Conservation (phyloP, 2,113 vertebrate species). For the Oncorhynchus keta region DNA sequence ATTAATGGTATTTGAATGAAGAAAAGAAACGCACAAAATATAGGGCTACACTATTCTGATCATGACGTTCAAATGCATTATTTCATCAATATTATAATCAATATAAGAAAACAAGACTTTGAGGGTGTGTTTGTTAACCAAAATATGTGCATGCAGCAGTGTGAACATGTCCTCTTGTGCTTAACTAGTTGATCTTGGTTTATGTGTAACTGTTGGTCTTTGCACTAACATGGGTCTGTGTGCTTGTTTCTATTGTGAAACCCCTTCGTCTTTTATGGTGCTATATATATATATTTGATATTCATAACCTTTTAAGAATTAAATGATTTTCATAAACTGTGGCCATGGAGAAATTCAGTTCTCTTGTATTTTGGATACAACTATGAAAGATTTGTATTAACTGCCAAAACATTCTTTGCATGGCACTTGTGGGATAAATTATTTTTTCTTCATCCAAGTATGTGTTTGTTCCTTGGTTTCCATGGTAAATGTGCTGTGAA, state of each 20-base stretch:
- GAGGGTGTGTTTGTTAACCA: conserved; percentile 1
- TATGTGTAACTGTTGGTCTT: conserved; percentile 55
- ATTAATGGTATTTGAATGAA: too few relatives aligned
- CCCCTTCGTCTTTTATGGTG: conserved; percentile 83
- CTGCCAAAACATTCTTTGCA: conserved; percentile 53
- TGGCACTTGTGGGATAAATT: conserved; percentile 79
- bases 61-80: background rate
- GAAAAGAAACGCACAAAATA: conserved; percentile 14
- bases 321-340: conserved; percentile 84
- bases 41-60: conserved; percentile 17
- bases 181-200: background rate
- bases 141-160: conserved; percentile 29
- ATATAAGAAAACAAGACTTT: background rate
- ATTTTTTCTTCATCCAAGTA: conserved; percentile 80
- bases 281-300: conserved; percentile 83
- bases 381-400: conserved; percentile 53
- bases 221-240: conserved; percentile 80
- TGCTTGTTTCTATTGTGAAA: conserved; percentile 69
- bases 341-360: conserved; percentile 74
- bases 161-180: background rate
- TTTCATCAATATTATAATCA: background rate
- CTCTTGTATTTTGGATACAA: conserved; percentile 80
- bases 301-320: conserved; percentile 76
- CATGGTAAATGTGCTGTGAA: conserved; percentile 79
- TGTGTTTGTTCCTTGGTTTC: conserved; percentile 81